Base-by-base conservation (phyloP, 2,113 vertebrate species). In the Paramormyrops kingsleyae region DNA sequence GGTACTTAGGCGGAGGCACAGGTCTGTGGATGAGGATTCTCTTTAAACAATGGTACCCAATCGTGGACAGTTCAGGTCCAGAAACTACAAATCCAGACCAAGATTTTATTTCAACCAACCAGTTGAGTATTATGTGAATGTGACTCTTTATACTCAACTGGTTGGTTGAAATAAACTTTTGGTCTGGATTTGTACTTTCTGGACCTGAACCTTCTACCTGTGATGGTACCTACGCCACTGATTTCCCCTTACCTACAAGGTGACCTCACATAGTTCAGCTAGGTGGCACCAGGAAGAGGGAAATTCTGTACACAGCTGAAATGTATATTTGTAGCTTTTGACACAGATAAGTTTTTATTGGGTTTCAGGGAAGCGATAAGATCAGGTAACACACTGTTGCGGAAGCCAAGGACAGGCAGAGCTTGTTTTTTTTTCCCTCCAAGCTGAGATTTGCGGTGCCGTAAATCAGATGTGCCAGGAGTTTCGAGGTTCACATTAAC, bases 391-490 rank as follows among this genome's bases (percentile, higher is more conserved):
- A 84, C 35, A 59, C 47, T 89, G 74, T 59, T 46, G 35, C 15
- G 50, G 35, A 88, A 77, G 21, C 66, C 70, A 88, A 56, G 27
- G 50, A 56, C 83, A 56, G 56, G 24, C 50, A 50, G 46, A 31
- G 88, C 62, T 70, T 62, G 62, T 91, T 27, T 49, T 77, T 70
- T 42, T 83, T 77, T 89, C 17, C 47, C 70, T 89, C 59, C 88
- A 89, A 70, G 50, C 83, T 44, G 46, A 59, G 53, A 85, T 59
- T 84, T 86, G 52, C 59, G 35, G 31, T 8, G 46, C 44, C 80
- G 10, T 66, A 80, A 89, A 88, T 86, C 59, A 74, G 85, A 89
- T 62, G 83, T 77, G 46, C 15, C 88, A 84, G 17, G 24, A 47
- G 46, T 84, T 88, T 39, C 10, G 42, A 87, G 13, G 52, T 80